phyloP scores from a whole-genome alignment of 2,113 vertebrate species.

The Cyanocitta stelleri region DNA sequence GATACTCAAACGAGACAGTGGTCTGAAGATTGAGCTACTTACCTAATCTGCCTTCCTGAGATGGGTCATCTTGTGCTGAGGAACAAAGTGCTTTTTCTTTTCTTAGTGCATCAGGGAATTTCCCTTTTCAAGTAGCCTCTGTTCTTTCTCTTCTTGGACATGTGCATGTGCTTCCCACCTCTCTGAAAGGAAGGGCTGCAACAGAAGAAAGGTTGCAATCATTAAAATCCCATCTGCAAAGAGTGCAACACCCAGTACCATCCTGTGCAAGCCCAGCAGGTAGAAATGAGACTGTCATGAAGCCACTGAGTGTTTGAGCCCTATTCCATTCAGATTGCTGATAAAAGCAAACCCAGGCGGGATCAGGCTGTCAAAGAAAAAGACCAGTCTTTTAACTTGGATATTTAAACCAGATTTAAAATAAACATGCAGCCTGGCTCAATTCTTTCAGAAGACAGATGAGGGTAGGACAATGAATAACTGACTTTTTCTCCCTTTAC shows the following conservation, averaged over 20 bases:
- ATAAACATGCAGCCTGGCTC: background rate
- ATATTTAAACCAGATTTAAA: background rate
- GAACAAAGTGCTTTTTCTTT: background rate
- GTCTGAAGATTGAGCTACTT: background rate
- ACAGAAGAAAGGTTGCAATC: background rate
- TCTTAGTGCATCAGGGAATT: background rate
- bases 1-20: background rate
- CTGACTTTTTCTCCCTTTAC: background rate
- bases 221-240: background rate
- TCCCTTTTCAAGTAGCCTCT: background rate
- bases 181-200: background rate
- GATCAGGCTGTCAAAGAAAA: background rate
- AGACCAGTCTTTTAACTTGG: background rate
- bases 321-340: background rate
- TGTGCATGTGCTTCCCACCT: background rate
- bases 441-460: background rate
- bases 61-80: background rate
- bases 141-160: background rate
- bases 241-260: background rate
- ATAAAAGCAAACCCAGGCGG: background rate
- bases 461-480: background rate
- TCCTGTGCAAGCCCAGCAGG: background rate
- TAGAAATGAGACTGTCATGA: background rate
- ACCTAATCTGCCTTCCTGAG: background rate
- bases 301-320: background rate